Conservation (phyloP, 2,888 invertebrate genomes). For the Dicyrtoma fusca region DNA sequence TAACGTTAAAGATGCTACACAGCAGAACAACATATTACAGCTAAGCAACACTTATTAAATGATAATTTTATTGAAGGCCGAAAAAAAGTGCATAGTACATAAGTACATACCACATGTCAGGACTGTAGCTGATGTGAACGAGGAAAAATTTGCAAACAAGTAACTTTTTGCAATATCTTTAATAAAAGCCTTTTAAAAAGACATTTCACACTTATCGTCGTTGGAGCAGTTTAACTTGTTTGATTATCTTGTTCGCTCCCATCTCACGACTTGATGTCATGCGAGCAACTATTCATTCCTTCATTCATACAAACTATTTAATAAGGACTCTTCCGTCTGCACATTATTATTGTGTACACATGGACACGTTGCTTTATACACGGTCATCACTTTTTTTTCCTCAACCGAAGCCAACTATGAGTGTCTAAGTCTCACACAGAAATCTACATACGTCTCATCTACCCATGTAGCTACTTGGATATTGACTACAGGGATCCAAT, state of each 20-base stretch:
- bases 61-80: not conserved
- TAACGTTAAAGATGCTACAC: too few relatives aligned
- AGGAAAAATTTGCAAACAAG: slow-evolving; percentile 38
- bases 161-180: slow-evolving; percentile 38
- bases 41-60: too few relatives aligned
- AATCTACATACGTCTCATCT: too few relatives aligned
- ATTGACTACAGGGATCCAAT: too few relatives aligned
- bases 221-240: slow-evolving; percentile 31
- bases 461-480: too few relatives aligned
- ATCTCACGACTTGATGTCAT: slow-evolving; percentile 32
- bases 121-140: slow-evolving; percentile 21
- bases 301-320: slow-evolving; percentile 17
- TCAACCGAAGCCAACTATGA: too few relatives aligned
- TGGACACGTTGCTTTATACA: not conserved
- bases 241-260: slow-evolving; percentile 34
- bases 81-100: slow-evolving; percentile 10
- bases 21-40: not conserved
- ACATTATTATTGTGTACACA: not conserved
- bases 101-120: slow-evolving; percentile 6
- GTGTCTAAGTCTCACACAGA: too few relatives aligned
- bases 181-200: slow-evolving; percentile 40
- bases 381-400: too few relatives aligned
- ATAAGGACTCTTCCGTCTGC: not conserved
- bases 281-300: slow-evolving; percentile 22
- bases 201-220: slow-evolving; percentile 35